Evolutionary conservation across 2,888 invertebrate genomes (phyloP), one percentile per base, ranked within the genome.

Genomic region (Tanaodytes sp.): DNA sequence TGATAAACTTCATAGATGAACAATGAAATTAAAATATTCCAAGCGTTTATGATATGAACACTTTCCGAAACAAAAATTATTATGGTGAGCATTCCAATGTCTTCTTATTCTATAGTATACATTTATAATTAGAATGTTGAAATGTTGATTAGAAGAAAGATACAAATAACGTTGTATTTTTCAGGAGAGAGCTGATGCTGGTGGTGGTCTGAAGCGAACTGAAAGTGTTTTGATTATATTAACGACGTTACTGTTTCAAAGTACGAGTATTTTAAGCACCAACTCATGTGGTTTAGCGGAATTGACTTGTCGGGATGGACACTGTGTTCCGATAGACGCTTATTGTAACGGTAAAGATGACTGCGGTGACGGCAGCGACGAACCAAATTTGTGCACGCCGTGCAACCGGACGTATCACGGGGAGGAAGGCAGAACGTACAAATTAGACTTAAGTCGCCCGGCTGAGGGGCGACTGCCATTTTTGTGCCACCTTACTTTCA

Each of bases 361-460:
- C 85, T 95, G 95, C 85, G 91, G 92, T 20, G 95, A 95, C 86
- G 89, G 89, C 74, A 93, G 93, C 80, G 95, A 95, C 86, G 95
- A 95, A 86, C 94, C 94, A 51, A 86, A 89, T 71, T 90, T 90
- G 82, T 94, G 94, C 84, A 91, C 92, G 0, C 84, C 84, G n/a
- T 96, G 96, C 87, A 96, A 96, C 87, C 90, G 95, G 80, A 96
- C 96, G 51, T 95, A 95, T 86, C 95, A 95, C 86, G 96, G 95
- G 9, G 93, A 92, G 81, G 91, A 92, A 75, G 94, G 94, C n/a
- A 71, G 80, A 4, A 81, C 82, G n/a, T 81, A 76, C 90, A 91
- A 91, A 79, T 87, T 96, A 84, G 90, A 89, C 76, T 90, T 95
- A 81, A 89, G 91, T 76, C 90, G 91, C 77, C 91, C 93, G 51